Evolutionary conservation across 1,140 invertebrate species (phyloP).

Genomic region (Neomicropteryx cornuta): DNA sequence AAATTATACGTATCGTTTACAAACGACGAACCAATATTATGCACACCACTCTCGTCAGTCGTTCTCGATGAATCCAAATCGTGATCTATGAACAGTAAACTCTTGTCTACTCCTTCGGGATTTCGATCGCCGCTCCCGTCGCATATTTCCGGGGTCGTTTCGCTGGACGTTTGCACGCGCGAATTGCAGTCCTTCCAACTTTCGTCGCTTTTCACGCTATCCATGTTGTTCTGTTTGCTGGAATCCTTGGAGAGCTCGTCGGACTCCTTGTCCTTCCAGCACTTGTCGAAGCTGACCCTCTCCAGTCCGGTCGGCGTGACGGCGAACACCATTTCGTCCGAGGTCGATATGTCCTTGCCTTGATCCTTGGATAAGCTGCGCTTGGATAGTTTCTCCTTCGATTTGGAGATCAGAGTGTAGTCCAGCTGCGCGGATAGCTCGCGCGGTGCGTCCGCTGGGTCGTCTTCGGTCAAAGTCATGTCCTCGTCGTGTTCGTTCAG

Average conservation of each 20-base stretch:
- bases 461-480: constrained; percentile 40
- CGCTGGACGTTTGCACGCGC: constrained; percentile 8
- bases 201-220: constrained; percentile 30
- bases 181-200: constrained; percentile 29
- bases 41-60: no score
- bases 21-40: no score
- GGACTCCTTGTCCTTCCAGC: constrained; percentile 25
- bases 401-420: constrained; percentile 2
- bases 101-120: constrained; percentile 11
- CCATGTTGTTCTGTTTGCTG: constrained; percentile 17
- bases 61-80: no score
- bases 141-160: constrained; percentile 4
- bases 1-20: no score
- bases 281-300: constrained; percentile 36
- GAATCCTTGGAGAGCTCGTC: constrained; percentile 16
- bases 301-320: constrained; percentile 37
- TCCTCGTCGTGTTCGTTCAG: constrained; percentile 36
- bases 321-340: constrained; percentile 40
- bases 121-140: constrained; percentile 9
- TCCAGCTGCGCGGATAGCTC: constrained; percentile 16
- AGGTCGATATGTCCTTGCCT: constrained; percentile 38
- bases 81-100: constrained; percentile 30
- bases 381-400: constrained; percentile 19
- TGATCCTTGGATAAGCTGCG: constrained; percentile 28
- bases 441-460: constrained; percentile 24